These are phyloP conservation scores for rabbit (Oryctolagus cuniculus) DNA, from an alignment of 2,113 vertebrate genomes.

Conservation along the genomic window DNA sequence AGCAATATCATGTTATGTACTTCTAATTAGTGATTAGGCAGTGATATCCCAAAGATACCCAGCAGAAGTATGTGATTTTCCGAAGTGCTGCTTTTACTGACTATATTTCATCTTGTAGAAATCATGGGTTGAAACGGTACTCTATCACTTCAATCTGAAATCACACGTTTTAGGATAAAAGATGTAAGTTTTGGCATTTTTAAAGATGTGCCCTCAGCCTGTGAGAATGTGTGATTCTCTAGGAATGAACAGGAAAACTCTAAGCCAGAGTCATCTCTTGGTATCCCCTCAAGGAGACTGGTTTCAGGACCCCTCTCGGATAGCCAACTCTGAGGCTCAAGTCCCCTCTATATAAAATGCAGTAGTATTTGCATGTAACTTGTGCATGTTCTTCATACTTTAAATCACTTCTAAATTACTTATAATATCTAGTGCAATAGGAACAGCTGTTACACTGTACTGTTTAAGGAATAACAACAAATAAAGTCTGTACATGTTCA, in stretches of 20 bases:
- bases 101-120: slow-evolving; percentile 27
- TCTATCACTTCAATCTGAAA: slow-evolving; percentile 33
- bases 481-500: neutral
- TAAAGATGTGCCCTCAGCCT: slow-evolving; percentile 17
- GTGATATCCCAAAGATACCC: neutral
- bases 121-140: neutral
- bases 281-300: neutral
- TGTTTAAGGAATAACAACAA: neutral
- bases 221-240: neutral
- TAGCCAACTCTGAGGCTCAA: neutral
- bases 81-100: slow-evolving; percentile 41
- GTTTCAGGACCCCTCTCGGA: neutral
- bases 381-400: neutral
- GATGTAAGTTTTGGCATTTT: neutral
- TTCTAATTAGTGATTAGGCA: slow-evolving; percentile 37
- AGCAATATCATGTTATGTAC: slow-evolving; percentile 5
- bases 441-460: neutral
- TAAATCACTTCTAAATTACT: neutral
- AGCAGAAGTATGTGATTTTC: neutral
- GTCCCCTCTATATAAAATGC: neutral
- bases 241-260: neutral
- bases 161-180: slow-evolving; percentile 27
- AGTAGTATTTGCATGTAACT: neutral
- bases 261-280: neutral
- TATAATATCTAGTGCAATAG: neutral